These are phyloP conservation scores for Charina bottae DNA, from an alignment of 2,113 vertebrate genomes.

Conservation along the genomic window DNA sequence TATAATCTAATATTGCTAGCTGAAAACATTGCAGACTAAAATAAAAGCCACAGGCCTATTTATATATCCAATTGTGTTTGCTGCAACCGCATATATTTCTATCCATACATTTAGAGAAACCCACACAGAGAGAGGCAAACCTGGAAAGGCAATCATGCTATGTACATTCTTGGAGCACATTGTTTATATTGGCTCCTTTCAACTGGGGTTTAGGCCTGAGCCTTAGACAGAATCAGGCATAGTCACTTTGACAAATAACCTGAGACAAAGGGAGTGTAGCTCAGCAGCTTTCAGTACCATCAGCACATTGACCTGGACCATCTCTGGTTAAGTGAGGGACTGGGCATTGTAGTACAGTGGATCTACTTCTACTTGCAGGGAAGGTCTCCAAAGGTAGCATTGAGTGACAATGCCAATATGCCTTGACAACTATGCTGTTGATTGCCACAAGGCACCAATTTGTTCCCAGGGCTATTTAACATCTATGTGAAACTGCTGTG, in stretches of 20 bases:
- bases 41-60: conserved; percentile 25
- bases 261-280: neutral
- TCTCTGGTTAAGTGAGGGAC: neutral
- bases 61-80: conserved; percentile 10
- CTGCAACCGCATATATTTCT: neutral
- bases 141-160: neutral
- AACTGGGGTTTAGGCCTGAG: neutral
- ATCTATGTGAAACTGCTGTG: neutral
- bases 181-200: neutral
- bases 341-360: neutral
- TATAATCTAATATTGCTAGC: conserved; percentile 1
- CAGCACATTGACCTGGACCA: neutral
- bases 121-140: neutral
- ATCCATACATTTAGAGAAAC: neutral
- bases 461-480: neutral
- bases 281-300: neutral
- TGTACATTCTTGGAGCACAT: neutral
- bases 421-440: neutral
- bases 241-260: neutral
- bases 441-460: neutral
- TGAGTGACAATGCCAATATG: neutral
- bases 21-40: conserved; percentile 15
- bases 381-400: neutral
- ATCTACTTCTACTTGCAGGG: neutral
- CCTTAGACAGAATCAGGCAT: neutral